Conservation (phyloP, 1,140 invertebrate species). For the Bombus terrestris region DNA sequence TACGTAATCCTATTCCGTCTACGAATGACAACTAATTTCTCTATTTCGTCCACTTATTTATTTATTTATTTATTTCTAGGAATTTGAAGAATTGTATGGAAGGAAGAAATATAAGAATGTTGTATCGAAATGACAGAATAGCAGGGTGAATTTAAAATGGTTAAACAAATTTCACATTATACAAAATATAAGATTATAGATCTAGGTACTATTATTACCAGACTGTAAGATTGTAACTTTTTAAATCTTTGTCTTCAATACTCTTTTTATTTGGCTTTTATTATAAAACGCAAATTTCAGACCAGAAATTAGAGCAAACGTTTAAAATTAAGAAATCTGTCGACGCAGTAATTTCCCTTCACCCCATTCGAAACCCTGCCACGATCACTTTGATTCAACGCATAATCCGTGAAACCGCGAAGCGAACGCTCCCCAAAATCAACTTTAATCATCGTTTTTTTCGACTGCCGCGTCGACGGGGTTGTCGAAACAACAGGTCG, state of each 20-base stretch:
- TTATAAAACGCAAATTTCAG: too few species aligned
- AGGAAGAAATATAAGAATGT: too few species aligned
- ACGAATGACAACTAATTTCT: neutral
- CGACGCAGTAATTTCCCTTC: neutral
- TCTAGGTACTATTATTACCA: too few species aligned
- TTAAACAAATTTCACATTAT: too few species aligned
- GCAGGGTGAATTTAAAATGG: too few species aligned
- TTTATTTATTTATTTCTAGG: too few species aligned
- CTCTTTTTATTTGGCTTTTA: too few species aligned
- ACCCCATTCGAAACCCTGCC: neutral
- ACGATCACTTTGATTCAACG: neutral
- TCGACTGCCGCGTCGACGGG: neutral
- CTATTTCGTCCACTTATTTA: too few species aligned
- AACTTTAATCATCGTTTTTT: conserved; percentile 8
- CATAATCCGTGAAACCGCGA: neutral
- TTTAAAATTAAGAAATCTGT: neutral
- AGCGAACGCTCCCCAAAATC: neutral
- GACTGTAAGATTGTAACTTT: rapidly evolving
- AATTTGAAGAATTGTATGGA: too few species aligned
- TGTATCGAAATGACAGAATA: too few species aligned
- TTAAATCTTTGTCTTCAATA: rapidly evolving
- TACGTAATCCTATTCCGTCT: conserved; percentile 3
- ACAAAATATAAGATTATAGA: too few species aligned
- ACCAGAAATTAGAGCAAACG: too few species aligned
- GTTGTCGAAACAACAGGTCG: conserved; percentile 2